A percentile compares a stretch with the other conserved stretches of the same genome.
These are phyloP conservation scores for Brevimyrus niger DNA, from an alignment of 2,113 vertebrate genomes.

Conservation along the genomic window DNA sequence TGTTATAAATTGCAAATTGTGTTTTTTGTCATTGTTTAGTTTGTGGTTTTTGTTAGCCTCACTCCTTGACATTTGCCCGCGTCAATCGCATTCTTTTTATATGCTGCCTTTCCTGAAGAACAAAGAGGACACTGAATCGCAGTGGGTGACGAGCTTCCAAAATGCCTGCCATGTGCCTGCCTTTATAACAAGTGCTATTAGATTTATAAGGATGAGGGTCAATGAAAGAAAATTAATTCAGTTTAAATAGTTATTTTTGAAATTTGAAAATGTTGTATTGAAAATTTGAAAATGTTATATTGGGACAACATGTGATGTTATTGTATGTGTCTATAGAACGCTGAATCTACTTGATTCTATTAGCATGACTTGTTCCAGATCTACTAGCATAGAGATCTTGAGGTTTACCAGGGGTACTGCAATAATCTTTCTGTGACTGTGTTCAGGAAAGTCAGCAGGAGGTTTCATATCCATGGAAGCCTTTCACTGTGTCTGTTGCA, in stretches of 20 bases:
- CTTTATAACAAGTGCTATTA: not conserved
- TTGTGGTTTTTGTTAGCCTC: not conserved
- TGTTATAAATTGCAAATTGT: not conserved
- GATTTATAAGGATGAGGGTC: not conserved
- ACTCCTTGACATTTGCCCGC: not conserved
- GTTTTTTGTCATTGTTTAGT: not conserved
- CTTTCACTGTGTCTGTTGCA: not conserved
- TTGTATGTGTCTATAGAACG: not conserved
- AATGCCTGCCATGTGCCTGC: not conserved
- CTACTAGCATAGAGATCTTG: not conserved
- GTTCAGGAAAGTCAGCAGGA: not conserved
- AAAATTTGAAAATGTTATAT: not conserved
- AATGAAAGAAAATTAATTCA: not conserved
- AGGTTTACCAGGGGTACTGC: not conserved
- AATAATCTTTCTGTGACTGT: not conserved
- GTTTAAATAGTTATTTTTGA: not conserved
- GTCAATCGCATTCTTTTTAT: not conserved
- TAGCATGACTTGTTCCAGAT: not conserved
- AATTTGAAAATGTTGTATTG: not conserved
- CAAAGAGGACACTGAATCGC: not conserved
- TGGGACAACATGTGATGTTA: not conserved
- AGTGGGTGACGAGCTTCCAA: not conserved
- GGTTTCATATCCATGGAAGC: not conserved
- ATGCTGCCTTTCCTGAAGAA: not conserved
- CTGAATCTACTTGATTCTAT: not conserved